Percentiles rank a stretch among this genome's conserved stretches.
Evolutionary conservation across 2,113 vertebrate species (phyloP).

Genomic region (Seriola rivoliana): DNA sequence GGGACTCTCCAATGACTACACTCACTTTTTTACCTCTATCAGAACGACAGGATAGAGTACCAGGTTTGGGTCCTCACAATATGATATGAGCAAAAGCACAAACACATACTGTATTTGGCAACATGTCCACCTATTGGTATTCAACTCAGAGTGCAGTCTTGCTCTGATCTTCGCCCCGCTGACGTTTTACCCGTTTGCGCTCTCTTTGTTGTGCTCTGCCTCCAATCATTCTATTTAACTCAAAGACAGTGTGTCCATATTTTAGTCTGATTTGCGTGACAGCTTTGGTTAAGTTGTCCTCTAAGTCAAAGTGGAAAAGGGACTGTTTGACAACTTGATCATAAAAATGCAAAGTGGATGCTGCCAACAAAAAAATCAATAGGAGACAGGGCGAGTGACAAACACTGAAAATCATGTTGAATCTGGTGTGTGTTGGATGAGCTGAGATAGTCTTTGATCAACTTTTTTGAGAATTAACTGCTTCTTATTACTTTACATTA

Average conservation of each 20-base stretch:
- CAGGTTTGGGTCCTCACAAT: constrained; percentile 8
- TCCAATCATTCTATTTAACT: constrained; percentile 42
- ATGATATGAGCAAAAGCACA: background rate
- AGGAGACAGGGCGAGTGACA: constrained; percentile 1
- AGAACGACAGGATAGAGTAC: background rate
- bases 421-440: background rate
- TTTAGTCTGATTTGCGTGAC: constrained; percentile 46
- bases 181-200: constrained; percentile 7
- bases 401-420: constrained; percentile 17
- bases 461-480: background rate
- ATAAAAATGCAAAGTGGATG: constrained; percentile 33
- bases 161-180: constrained; percentile 58
- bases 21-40: background rate
- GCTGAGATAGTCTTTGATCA: background rate
- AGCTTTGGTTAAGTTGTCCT: constrained; percentile 40
- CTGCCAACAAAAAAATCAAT: background rate
- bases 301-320: constrained; percentile 39
- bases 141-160: constrained; percentile 30
- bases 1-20: background rate
- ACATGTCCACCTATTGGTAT: constrained; percentile 52
- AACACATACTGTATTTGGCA: constrained; percentile 18
- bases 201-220: constrained; percentile 17
- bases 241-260: constrained; percentile 53
- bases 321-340: constrained; percentile 45
- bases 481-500: background rate